phyloP scores from a whole-genome alignment of 53 echinoderm and acorn worm species.

The Paracentrotus lividus region DNA sequence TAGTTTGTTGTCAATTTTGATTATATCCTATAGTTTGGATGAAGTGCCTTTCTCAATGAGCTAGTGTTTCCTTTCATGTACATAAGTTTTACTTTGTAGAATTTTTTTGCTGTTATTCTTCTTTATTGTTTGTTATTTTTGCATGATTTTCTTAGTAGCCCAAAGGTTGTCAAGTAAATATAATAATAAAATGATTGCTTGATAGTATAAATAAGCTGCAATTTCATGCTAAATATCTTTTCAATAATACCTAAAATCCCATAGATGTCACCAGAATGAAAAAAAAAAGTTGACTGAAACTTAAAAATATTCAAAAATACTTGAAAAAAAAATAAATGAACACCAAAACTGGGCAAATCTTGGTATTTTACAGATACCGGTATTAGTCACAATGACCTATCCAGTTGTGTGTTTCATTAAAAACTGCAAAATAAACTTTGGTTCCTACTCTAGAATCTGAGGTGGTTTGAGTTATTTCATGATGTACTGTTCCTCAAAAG shows the following conservation, averaged over 20 bases:
- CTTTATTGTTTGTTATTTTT: not conserved
- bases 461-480: not conserved
- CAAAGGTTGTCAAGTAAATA: not conserved
- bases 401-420: constrained; percentile 62
- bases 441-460: constrained; percentile 43
- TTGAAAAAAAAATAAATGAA: constrained; percentile 22
- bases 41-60: constrained; percentile 49
- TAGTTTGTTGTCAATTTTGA: not conserved
- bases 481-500: not conserved
- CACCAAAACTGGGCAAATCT: constrained; percentile 47
- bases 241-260: not conserved
- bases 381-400: not conserved
- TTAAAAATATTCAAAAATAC: constrained; percentile 47
- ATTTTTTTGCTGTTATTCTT: not conserved
- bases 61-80: constrained; percentile 43
- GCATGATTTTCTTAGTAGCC: not conserved
- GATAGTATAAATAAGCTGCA: not conserved
- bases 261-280: constrained; percentile 46
- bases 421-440: constrained; percentile 62
- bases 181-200: not conserved
- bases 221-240: constrained; percentile 15
- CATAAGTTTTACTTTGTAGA: constrained; percentile 17
- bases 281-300: constrained; percentile 49
- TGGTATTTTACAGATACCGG: not conserved
- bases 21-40: constrained; percentile 24